phyloP scores from a whole-genome alignment of 2,113 vertebrate species.

The Sinocyclocheilus grahami region DNA sequence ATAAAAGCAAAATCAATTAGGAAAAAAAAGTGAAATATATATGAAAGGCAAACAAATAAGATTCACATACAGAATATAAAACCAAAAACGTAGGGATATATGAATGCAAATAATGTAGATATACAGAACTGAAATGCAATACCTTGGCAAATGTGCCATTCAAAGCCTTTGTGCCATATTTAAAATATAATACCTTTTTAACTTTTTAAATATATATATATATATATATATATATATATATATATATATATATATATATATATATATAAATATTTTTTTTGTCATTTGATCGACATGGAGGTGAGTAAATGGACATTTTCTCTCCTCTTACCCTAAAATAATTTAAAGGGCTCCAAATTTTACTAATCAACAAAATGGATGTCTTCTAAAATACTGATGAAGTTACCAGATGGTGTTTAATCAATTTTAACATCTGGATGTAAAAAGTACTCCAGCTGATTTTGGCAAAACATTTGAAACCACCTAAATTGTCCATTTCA shows the following conservation, averaged over 20 bases:
- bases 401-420: neutral
- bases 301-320: neutral
- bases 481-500: neutral
- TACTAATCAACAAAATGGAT: neutral
- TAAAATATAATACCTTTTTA: neutral
- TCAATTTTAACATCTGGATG: neutral
- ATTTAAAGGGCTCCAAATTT: neutral
- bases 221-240: no score
- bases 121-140: neutral
- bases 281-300: neutral
- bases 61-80: neutral
- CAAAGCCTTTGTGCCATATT: neutral
- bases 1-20: slow-evolving; percentile 35
- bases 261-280: no score
- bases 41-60: neutral
- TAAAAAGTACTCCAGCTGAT: neutral
- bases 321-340: neutral
- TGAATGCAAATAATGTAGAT: neutral
- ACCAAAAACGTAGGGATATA: neutral
- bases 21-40: neutral
- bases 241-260: no score
- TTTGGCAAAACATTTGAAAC: neutral
- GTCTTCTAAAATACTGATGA: neutral
- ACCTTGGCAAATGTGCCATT: neutral
- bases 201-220: neutral